Evolutionary conservation across 2,113 vertebrate genomes (phyloP).

Genomic region (Recurvirostra avosetta): DNA sequence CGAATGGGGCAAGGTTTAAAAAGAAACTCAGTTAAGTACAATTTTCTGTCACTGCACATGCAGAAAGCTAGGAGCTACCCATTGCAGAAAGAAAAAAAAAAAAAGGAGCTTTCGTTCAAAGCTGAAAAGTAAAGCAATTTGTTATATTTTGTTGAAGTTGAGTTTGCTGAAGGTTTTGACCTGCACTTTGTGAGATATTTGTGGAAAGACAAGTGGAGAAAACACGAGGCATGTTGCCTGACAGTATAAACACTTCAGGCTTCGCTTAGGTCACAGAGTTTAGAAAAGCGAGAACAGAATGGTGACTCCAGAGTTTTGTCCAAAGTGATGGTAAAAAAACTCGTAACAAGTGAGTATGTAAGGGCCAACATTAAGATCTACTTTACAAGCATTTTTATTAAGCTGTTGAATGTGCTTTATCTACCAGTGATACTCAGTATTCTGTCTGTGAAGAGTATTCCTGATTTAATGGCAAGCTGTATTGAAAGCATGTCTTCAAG

Average conservation of each 20-base stretch:
- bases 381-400: conserved; percentile 22
- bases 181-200: background rate
- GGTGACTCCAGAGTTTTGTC: background rate
- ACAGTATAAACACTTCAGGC: background rate
- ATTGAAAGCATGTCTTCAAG: conserved; percentile 28
- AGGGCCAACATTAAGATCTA: background rate
- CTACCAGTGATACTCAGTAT: background rate
- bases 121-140: background rate
- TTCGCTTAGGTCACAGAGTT: background rate
- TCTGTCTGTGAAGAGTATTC: conserved; percentile 15
- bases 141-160: background rate
- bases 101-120: background rate
- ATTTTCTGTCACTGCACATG: background rate
- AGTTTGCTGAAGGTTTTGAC: background rate
- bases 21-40: background rate
- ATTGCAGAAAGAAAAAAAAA: background rate
- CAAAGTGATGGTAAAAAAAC: background rate
- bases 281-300: background rate
- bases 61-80: background rate
- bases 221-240: background rate
- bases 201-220: background rate
- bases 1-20: background rate
- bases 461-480: conserved; percentile 28
- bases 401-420: conserved; percentile 26
- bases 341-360: background rate